Evolutionary conservation across 2,113 vertebrate species (phyloP).

Genomic region (Amphiprion percula): DNA sequence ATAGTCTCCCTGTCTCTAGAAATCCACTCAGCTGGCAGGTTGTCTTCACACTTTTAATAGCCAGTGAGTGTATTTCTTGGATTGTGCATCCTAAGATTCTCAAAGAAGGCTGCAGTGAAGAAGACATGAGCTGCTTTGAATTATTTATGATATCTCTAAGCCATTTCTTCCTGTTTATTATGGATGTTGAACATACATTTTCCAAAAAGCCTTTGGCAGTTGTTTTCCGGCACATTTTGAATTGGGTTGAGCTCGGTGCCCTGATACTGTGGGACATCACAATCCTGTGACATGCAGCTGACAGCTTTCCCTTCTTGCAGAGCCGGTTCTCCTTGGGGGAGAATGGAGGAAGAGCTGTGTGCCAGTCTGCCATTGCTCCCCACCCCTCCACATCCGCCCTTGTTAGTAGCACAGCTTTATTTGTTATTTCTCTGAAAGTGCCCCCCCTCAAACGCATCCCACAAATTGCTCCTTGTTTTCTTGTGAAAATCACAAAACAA

Average conservation of each 20-base stretch:
- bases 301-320: constrained; percentile 62
- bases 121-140: constrained; percentile 70
- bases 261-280: constrained; percentile 59
- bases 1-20: constrained; percentile 23
- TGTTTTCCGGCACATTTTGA: constrained; percentile 64
- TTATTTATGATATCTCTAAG: constrained; percentile 80
- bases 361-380: constrained; percentile 44
- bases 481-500: constrained; percentile 58
- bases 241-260: constrained; percentile 59
- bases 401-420: constrained; percentile 54
- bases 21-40: constrained; percentile 44
- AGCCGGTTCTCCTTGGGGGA: constrained; percentile 53
- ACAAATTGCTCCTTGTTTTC: constrained; percentile 38
- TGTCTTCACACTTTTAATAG: constrained; percentile 65
- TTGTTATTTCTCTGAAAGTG: constrained; percentile 44
- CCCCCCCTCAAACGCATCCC: background rate
- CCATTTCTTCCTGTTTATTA: constrained; percentile 77
- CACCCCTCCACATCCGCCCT: background rate
- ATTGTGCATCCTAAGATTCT: constrained; percentile 48
- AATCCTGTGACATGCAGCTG: constrained; percentile 69
- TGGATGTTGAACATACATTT: constrained; percentile 78
- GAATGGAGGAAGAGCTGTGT: constrained; percentile 36
- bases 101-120: constrained; percentile 53
- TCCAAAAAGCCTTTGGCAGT: constrained; percentile 71
- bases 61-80: constrained; percentile 51